These are phyloP conservation scores for Euleptes europaea DNA, from an alignment of 2,113 vertebrate species.

Conservation along the genomic window DNA sequence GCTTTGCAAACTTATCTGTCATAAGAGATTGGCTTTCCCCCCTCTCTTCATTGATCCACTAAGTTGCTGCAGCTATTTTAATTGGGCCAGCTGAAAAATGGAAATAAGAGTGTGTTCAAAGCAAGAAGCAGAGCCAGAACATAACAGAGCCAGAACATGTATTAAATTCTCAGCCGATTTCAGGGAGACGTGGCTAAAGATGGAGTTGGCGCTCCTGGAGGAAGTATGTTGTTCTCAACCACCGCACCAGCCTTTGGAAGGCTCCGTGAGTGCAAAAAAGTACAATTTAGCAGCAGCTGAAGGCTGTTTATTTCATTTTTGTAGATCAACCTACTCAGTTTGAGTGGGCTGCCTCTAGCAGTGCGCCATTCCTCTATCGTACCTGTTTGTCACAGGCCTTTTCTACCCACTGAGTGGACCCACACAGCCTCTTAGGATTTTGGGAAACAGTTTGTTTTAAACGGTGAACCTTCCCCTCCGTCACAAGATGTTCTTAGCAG, in stretches of 20 bases:
- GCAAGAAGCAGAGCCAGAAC: neutral
- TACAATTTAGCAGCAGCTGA: neutral
- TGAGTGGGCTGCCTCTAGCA: neutral
- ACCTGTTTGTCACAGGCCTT: no score
- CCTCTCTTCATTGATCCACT: neutral
- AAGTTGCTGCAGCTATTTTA: neutral
- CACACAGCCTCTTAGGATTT: no score
- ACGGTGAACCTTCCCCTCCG: no score
- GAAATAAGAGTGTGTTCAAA: neutral
- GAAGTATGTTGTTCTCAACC: neutral
- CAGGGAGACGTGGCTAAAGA: neutral
- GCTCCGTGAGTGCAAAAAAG: neutral
- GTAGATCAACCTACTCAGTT: neutral
- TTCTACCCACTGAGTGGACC: no score
- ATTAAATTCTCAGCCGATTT: neutral
- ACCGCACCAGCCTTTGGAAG: neutral
- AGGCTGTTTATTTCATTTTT: neutral
- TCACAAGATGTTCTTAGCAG: no score
- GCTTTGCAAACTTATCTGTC: neutral
- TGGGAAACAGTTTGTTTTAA: no score
- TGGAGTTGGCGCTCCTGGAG: neutral
- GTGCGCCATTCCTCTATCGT: neutral
- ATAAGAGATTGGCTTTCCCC: neutral
- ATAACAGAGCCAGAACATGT: neutral
- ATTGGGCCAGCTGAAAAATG: conserved; percentile 1